Evolutionary conservation across 2,113 vertebrate species (phyloP).

Genomic region (Cyanoderma ruficeps): DNA sequence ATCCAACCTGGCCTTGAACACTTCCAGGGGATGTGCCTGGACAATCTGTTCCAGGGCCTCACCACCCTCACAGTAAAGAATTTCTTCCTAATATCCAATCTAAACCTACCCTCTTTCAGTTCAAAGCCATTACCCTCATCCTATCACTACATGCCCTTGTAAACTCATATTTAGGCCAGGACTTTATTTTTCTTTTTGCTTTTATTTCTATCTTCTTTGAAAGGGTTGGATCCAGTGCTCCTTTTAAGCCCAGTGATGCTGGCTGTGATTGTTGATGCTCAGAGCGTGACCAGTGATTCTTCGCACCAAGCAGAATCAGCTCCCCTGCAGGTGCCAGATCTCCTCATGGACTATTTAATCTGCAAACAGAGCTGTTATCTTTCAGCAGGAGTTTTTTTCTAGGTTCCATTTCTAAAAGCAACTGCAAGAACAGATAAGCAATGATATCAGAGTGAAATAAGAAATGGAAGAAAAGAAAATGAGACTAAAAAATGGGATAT

Average conservation of each 20-base stretch:
- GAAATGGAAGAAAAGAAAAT: not conserved
- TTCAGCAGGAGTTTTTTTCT: conserved; percentile 15
- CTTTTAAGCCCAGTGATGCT: not conserved
- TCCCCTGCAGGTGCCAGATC: conserved; percentile 2
- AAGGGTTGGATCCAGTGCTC: not conserved
- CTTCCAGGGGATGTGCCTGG: not conserved
- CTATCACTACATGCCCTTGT: not conserved
- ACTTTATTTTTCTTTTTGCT: not conserved
- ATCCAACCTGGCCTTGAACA: not conserved
- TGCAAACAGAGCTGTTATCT: conserved; percentile 45
- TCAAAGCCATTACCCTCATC: not conserved
- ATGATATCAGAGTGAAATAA: conserved; percentile 6
- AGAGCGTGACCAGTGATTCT: not conserved
- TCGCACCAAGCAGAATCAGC: not conserved
- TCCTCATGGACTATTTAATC: conserved; percentile 24
- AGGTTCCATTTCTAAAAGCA: conserved; percentile 22
- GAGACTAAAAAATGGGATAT: not conserved
- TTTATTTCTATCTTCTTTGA: not conserved
- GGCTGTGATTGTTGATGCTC: not conserved
- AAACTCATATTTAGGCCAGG: not conserved
- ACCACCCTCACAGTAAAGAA: not conserved
- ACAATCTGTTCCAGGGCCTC: not conserved
- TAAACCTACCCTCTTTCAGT: not conserved
- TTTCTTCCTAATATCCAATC: not conserved
- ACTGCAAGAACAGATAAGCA: conserved; percentile 40